Evolutionary conservation across 2,888 invertebrate genomes (phyloP), one percentile per base, ranked within the genome.

Genomic region (Melanostoma scalare): DNA sequence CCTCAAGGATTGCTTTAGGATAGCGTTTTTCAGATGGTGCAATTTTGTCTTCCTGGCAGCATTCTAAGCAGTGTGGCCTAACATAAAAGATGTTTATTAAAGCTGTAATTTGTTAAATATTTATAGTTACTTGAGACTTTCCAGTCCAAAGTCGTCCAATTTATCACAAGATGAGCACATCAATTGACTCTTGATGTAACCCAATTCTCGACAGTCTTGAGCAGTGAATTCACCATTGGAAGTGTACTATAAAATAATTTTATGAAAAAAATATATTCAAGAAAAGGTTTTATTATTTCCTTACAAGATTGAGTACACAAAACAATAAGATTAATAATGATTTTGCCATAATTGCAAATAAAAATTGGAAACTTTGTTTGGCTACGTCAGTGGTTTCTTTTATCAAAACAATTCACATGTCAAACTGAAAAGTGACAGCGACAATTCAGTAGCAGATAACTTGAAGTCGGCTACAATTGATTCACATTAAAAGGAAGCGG

Each of bases 1-100:
- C 98, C 93, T 98, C 98, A 50, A 99, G 92, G 76, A 97, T 94
- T 0, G 98, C 99, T 89, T 95, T 96, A 0, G 98, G 96, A 90
- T 97, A 99, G 76, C 95, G 95, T 92, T 95, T 95, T 69, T 93
- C 92, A 8, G 93, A 93, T 2, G 94, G 93, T 4, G 93, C 93
- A 48, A 93, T 92, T 86, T 95, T 94, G 89, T 97, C 96, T 86
- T 93, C 93, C 81, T 95, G 94, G 89, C 97, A 97, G 88, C 97
- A 97, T 90, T 95, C 94, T 76, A 94, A 93, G 87, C 97, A 97
- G 86, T 89, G 88, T 3, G 89, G 85, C 10, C 90, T 90, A 94
- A 69, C 89, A 86, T 10, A n/a, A 10, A 31, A 10, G 8, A 33
- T 53, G 9, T 6, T 6, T 30, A 40, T 38, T 55, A 50, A 56